These are phyloP conservation scores for Idaea dimidiata DNA, from an alignment of 2,888 invertebrate genomes.

Conservation along the genomic window DNA sequence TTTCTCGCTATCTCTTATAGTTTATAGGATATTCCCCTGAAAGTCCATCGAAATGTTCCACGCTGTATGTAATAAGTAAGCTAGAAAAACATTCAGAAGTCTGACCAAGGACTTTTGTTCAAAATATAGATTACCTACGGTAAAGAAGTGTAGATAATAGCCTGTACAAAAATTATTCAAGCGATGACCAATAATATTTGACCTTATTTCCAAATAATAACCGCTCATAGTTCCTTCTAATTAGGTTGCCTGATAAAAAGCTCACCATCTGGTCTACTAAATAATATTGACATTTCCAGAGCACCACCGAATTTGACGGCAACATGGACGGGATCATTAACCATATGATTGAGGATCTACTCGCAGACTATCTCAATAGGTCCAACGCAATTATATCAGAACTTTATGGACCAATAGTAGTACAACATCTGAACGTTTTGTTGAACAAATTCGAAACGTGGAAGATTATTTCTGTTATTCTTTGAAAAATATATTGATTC, in stretches of 20 bases:
- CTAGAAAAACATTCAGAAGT: no score
- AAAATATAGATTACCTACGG: no score
- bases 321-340: slow-evolving; percentile 57
- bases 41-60: no score
- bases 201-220: not conserved
- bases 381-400: slow-evolving; percentile 43
- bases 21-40: no score
- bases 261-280: not conserved
- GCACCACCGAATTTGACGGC: slow-evolving; percentile 48
- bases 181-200: not conserved
- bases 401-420: slow-evolving; percentile 26
- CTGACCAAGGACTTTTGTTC: no score
- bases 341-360: slow-evolving; percentile 49
- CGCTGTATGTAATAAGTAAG: no score
- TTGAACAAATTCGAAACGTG: slow-evolving; percentile 41
- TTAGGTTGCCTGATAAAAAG: not conserved
- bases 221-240: not conserved
- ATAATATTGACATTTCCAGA: slow-evolving; percentile 39
- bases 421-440: slow-evolving; percentile 36
- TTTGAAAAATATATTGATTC: slow-evolving; percentile 18
- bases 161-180: not conserved
- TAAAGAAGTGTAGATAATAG: not conserved
- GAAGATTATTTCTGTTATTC: slow-evolving; percentile 33
- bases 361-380: slow-evolving; percentile 47
- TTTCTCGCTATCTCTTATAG: no score